phyloP scores from a whole-genome alignment of 2,888 invertebrate genomes.

The Nymphalis polychloros region DNA sequence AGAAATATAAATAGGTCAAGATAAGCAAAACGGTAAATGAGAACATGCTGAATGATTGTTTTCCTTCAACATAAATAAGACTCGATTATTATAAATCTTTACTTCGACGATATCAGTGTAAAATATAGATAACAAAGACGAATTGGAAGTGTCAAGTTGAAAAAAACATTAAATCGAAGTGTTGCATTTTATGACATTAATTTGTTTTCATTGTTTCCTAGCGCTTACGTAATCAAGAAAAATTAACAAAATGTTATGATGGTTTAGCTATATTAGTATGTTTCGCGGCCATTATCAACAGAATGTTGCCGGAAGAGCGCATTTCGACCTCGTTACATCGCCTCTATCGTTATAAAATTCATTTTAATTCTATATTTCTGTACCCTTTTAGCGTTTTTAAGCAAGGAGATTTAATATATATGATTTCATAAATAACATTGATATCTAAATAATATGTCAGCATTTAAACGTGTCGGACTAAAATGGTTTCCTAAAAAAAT shows the following conservation, averaged over 20 bases:
- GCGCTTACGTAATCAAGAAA: constrained; percentile 35
- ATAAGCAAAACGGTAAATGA: too few relatives aligned
- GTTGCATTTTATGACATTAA: too few relatives aligned
- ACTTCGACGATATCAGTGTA: too few relatives aligned
- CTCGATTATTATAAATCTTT: too few relatives aligned
- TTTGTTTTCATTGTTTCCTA: too few relatives aligned
- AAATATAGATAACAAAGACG: too few relatives aligned
- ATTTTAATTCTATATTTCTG: constrained; percentile 17
- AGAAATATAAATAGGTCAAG: too few relatives aligned
- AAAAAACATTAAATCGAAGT: too few relatives aligned
- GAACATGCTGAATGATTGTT: too few relatives aligned
- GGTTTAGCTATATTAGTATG: constrained; percentile 14
- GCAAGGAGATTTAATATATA: constrained; percentile 14
- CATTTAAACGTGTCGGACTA: not conserved
- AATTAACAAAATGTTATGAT: constrained; percentile 18
- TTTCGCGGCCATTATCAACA: constrained; percentile 38
- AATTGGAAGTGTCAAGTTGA: too few relatives aligned
- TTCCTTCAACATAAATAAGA: too few relatives aligned
- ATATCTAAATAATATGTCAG: constrained; percentile 9
- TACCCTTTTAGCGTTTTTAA: constrained; percentile 14
- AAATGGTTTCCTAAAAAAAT: constrained; percentile 4
- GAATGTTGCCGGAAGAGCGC: constrained; percentile 57
- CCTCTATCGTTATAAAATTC: constrained; percentile 36
- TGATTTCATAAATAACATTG: constrained; percentile 8
- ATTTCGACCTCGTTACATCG: constrained; percentile 58